Conservation (phyloP, 2,113 vertebrate species). For the Dryoscopus gambensis region DNA sequence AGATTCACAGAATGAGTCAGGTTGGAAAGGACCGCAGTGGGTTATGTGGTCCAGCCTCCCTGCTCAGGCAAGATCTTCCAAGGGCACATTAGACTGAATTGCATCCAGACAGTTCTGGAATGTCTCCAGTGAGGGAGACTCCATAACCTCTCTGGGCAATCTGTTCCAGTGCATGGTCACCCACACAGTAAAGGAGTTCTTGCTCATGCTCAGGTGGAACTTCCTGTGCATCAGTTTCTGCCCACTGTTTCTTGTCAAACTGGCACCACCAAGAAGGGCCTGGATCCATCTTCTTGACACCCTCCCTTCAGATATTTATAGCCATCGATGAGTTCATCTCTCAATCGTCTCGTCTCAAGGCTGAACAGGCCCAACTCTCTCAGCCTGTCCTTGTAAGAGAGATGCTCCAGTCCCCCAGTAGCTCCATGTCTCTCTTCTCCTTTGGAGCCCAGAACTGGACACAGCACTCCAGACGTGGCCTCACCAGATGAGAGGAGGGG, state of each 20-base stretch:
- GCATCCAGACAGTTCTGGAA: not conserved
- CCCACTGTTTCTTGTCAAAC: not conserved
- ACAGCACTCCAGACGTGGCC: not conserved
- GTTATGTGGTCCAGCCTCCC: not conserved
- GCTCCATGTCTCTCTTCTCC: no score
- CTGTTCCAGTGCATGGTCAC: not conserved
- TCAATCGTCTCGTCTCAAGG: not conserved
- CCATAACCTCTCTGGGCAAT: not conserved
- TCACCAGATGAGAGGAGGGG: accelerated
- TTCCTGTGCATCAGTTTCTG: not conserved
- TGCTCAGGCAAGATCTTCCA: not conserved
- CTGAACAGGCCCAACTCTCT: not conserved
- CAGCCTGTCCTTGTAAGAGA: not conserved
- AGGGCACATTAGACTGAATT: not conserved
- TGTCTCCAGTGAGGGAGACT: not conserved
- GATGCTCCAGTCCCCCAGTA: not conserved
- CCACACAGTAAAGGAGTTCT: accelerated
- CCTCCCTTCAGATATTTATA: not conserved
- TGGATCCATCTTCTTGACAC: not conserved
- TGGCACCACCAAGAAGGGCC: no score
- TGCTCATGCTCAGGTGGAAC: not conserved
- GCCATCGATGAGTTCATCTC: not conserved
- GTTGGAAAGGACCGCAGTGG: not conserved
- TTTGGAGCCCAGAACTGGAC: not conserved
- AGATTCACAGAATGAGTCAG: not conserved